These are phyloP conservation scores for Siniperca scherzeri DNA, from an alignment of 2,797 vertebrate species.

Conservation along the genomic window DNA sequence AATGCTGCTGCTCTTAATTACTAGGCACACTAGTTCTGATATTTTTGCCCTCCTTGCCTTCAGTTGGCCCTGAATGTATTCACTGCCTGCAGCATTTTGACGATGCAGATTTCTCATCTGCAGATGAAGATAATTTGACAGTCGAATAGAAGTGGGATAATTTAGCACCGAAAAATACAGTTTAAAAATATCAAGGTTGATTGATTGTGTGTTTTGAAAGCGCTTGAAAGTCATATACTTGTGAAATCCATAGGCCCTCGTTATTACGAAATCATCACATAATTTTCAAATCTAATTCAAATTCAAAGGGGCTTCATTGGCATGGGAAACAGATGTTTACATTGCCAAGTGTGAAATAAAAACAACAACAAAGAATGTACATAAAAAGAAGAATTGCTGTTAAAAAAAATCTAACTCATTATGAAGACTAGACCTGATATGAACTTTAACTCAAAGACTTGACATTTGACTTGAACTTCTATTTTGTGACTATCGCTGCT, in stretches of 20 bases:
- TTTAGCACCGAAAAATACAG: background rate
- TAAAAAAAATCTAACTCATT: background rate
- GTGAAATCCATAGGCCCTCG: background rate
- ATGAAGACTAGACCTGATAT: background rate
- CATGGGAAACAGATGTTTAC: no score
- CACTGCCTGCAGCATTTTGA: background rate
- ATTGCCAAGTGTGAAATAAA: no score
- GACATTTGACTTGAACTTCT: background rate
- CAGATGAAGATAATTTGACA: background rate
- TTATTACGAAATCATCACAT: background rate
- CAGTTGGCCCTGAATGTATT: background rate
- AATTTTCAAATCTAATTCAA: background rate
- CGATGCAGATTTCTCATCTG: background rate
- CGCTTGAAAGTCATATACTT: background rate
- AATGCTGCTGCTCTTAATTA: background rate
- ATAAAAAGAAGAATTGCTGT: no score
- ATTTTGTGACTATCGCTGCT: background rate
- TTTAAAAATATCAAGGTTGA: slow-evolving; percentile 4
- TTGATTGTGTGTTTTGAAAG: background rate
- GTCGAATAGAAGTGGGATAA: background rate
- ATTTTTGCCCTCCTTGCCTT: background rate
- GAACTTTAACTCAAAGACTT: slow-evolving; percentile 1
- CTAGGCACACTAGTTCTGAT: background rate
- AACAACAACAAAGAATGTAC: no score
- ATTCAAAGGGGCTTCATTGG: no score